A percentile compares a stretch with the other conserved stretches of the same genome.
phyloP scores from a whole-genome alignment of 2,113 vertebrate species.

The Tiliqua scincoides region DNA sequence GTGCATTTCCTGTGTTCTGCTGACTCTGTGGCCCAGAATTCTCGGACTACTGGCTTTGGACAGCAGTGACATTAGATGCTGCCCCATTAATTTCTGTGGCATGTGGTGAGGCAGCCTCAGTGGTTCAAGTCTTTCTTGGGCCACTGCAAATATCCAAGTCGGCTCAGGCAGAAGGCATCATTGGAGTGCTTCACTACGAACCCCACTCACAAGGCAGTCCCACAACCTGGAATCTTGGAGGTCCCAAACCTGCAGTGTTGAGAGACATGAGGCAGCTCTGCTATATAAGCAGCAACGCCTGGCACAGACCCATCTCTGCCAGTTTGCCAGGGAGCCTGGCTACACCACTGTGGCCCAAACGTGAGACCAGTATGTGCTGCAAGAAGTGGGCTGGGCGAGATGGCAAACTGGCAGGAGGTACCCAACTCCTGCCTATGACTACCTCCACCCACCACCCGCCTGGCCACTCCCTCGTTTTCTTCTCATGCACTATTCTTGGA shows the following conservation, averaged over 20 bases:
- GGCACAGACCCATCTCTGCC: too few species aligned
- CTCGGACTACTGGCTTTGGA: constrained; percentile 4
- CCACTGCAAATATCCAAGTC: neutral
- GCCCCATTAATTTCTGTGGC: constrained; percentile 19
- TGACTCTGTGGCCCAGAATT: neutral
- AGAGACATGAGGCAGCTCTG: neutral
- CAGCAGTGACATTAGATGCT: constrained; percentile 14
- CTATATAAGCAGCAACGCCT: neutral
- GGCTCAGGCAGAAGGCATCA: neutral
- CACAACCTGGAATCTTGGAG: constrained; percentile 8
- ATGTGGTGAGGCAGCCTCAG: constrained; percentile 12
- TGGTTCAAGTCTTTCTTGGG: constrained; percentile 35
- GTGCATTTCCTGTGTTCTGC: neutral
- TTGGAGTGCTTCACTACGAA: constrained; percentile 25
- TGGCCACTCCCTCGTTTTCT: too few species aligned
- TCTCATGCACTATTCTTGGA: too few species aligned
- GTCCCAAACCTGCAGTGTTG: neutral
- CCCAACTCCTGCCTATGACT: too few species aligned
- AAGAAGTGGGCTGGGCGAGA: too few species aligned
- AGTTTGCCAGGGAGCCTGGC: too few species aligned
- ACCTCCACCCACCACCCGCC: too few species aligned
- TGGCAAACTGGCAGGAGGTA: too few species aligned
- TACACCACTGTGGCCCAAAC: too few species aligned
- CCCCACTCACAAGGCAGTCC: neutral
- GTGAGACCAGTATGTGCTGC: too few species aligned